Percentiles rank a stretch among this genome's conserved stretches.
These are phyloP conservation scores for Ostrea denselamellosa DNA, from an alignment of 1,140 invertebrate genomes.

Conservation along the genomic window DNA sequence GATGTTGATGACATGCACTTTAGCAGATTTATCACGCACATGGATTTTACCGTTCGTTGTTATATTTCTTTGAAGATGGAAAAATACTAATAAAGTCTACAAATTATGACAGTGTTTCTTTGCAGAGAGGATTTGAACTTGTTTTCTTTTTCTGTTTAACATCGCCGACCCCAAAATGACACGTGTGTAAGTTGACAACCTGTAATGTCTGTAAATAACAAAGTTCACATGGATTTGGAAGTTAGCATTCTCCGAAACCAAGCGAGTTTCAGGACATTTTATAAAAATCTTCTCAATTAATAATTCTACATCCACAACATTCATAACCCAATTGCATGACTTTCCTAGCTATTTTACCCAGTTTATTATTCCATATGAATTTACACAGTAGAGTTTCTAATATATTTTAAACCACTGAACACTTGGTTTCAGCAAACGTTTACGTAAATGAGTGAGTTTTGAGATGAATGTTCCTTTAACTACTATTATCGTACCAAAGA, in stretches of 20 bases:
- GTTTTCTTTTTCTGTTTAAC: too few species aligned
- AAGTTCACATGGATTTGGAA: too few species aligned
- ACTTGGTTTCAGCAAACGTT: background rate
- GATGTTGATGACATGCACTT: too few species aligned
- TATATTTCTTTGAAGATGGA: background rate
- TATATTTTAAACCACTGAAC: background rate
- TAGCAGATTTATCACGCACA: too few species aligned
- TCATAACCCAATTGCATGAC: too few species aligned
- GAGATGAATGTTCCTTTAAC: background rate
- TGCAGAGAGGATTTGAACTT: too few species aligned
- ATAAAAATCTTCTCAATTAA: background rate
- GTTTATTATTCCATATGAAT: background rate
- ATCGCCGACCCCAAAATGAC: too few species aligned
- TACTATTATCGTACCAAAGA: background rate
- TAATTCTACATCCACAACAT: background rate
- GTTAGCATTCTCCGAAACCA: background rate
- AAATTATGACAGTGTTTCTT: background rate
- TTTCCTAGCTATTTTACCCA: background rate
- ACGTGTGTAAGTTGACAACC: too few species aligned
- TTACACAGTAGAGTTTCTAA: background rate
- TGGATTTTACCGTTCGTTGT: too few species aligned
- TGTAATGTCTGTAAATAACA: too few species aligned
- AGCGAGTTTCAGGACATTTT: background rate
- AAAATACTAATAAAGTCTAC: background rate
- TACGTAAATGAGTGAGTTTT: background rate